Conservation (phyloP, 2,113 vertebrate species). For the Actinemys pallida region DNA sequence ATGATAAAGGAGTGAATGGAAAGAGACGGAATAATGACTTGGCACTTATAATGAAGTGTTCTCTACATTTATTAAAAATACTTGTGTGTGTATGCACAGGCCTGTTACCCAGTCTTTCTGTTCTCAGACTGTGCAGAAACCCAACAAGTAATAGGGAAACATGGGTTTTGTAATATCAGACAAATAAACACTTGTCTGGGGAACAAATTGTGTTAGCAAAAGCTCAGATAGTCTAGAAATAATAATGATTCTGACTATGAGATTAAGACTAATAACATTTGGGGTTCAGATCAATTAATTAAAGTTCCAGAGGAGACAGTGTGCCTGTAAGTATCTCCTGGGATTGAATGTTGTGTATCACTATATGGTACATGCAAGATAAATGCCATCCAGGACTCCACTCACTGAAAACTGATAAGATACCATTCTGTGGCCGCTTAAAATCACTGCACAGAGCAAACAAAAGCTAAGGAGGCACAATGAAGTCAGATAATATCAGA, state of each 20-base stretch:
- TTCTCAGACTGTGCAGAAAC: not conserved
- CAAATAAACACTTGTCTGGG: not conserved
- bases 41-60: not conserved
- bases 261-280: slow-evolving; percentile 31
- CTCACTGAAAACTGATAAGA: slow-evolving; percentile 26
- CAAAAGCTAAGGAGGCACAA: slow-evolving; percentile 23
- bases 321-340: not conserved
- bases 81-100: not conserved
- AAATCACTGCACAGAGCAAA: slow-evolving; percentile 14
- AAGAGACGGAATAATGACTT: not conserved
- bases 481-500: slow-evolving; percentile 30
- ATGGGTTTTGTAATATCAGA: not conserved
- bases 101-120: not conserved
- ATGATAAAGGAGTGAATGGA: accelerated
- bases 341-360: not conserved
- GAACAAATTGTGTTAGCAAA: not conserved
- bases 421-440: slow-evolving; percentile 35
- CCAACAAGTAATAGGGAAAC: not conserved
- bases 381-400: slow-evolving; percentile 12
- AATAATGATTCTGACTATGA: not conserved
- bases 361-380: not conserved
- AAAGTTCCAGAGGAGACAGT: not conserved
- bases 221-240: not conserved
- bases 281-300: slow-evolving; percentile 37
- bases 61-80: not conserved